phyloP scores from a whole-genome alignment of 2,113 vertebrate species.

The Pollimyrus isidori region DNA sequence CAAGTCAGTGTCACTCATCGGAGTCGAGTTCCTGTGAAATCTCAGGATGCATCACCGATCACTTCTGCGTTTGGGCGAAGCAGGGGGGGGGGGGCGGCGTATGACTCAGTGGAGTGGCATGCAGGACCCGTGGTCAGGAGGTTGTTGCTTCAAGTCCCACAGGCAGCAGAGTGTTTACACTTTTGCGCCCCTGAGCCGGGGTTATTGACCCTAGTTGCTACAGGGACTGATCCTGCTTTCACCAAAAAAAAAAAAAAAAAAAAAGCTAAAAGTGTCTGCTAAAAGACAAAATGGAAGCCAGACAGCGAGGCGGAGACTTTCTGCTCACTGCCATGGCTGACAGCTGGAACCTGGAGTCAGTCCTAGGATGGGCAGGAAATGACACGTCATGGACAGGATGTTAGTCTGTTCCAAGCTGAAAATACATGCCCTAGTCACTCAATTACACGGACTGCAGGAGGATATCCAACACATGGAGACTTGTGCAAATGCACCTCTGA shows the following conservation, averaged over 20 bases:
- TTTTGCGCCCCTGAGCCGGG: not conserved
- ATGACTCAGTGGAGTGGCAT: not conserved
- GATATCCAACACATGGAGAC: not conserved
- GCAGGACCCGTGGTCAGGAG: not conserved
- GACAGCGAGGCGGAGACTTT: not conserved
- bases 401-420: not conserved
- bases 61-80: not conserved
- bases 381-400: not conserved
- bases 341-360: not conserved
- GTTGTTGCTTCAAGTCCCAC: not conserved
- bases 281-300: not conserved
- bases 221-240: not conserved
- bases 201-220: not conserved
- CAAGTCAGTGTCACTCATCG: not conserved
- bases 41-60: not conserved
- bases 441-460: not conserved
- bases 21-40: not conserved
- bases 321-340: not conserved
- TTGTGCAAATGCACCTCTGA: not conserved
- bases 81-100: not conserved
- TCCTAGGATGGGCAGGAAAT: not conserved
- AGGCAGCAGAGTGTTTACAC: not conserved
- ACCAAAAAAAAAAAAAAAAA: not conserved
- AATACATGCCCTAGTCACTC: not conserved
- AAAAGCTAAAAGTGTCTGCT: not conserved